Percentiles rank a stretch among this genome's conserved stretches.
Conservation (phyloP, 2,113 vertebrate genomes). For the Hoplias malabaricus region DNA sequence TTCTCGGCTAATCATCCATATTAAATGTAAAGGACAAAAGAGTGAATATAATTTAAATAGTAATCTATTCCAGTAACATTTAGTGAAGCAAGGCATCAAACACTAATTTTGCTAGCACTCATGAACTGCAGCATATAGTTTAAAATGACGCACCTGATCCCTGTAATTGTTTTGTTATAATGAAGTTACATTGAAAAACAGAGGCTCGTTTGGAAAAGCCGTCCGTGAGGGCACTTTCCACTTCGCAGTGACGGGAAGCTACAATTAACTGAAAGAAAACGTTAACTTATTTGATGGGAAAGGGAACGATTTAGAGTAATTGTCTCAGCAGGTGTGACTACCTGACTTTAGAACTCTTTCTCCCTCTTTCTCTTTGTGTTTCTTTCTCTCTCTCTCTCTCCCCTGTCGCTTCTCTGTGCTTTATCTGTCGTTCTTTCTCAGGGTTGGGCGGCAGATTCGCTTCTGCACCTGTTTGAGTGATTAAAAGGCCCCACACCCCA, state of each 20-base stretch:
- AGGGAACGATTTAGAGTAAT: conserved; percentile 35
- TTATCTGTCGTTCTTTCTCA: not conserved
- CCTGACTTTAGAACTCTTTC: not conserved
- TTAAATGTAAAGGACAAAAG: not conserved
- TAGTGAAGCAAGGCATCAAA: not conserved
- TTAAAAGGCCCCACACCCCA: conserved; percentile 18
- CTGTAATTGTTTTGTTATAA: conserved; percentile 27
- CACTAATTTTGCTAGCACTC: not conserved
- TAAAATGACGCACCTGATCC: not conserved
- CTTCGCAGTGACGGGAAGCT: conserved; percentile 18
- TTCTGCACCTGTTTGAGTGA: conserved; percentile 40
- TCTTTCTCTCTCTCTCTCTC: not conserved
- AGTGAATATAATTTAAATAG: not conserved
- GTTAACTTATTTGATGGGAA: conserved; percentile 38
- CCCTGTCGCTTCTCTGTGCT: not conserved
- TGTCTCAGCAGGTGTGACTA: conserved; percentile 37
- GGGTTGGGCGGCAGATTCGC: not conserved
- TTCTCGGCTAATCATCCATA: not conserved
- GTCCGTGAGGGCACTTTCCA: not conserved
- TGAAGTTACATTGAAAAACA: conserved; percentile 23
- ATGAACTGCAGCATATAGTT: not conserved
- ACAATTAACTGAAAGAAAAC: conserved; percentile 39
- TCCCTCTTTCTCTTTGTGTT: not conserved
- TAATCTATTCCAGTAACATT: not conserved
- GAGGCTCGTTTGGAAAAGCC: not conserved